Conservation (phyloP, 2,113 vertebrate species). For the Odocoileus hemionus region DNA sequence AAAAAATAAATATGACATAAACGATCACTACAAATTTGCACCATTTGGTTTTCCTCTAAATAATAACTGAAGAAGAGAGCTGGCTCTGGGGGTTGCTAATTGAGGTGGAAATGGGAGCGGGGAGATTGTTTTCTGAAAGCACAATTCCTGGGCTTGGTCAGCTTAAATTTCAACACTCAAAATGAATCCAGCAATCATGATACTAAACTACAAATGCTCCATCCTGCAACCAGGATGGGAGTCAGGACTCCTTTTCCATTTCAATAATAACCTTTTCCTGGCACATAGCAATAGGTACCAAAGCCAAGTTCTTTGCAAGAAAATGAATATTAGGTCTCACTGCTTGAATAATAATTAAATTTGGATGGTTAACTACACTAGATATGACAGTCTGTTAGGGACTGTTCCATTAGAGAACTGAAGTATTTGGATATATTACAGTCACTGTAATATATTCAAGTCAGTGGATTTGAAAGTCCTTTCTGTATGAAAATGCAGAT, state of each 20-base stretch:
- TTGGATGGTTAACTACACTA: constrained; percentile 64
- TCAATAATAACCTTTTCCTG: constrained; percentile 77
- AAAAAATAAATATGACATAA: constrained; percentile 79
- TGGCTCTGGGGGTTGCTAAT: constrained; percentile 49
- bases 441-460: not conserved
- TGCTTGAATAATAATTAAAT: constrained; percentile 78
- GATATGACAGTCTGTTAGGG: constrained; percentile 56
- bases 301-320: constrained; percentile 78
- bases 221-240: constrained; percentile 63
- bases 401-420: constrained; percentile 54
- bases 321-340: constrained; percentile 76
- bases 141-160: constrained; percentile 2
- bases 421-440: constrained; percentile 7
- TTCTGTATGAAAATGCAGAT: constrained; percentile 26
- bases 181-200: constrained; percentile 69
- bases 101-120: not conserved
- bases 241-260: constrained; percentile 73
- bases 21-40: constrained; percentile 77
- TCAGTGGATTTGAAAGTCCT: constrained; percentile 20
- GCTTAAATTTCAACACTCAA: not conserved
- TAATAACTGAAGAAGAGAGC: constrained; percentile 74
- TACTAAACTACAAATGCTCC: constrained; percentile 72
- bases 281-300: constrained; percentile 70
- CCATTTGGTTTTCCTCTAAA: constrained; percentile 76
- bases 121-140: not conserved